These are phyloP conservation scores for Channa argus DNA, from an alignment of 2,113 vertebrate genomes.

Conservation along the genomic window DNA sequence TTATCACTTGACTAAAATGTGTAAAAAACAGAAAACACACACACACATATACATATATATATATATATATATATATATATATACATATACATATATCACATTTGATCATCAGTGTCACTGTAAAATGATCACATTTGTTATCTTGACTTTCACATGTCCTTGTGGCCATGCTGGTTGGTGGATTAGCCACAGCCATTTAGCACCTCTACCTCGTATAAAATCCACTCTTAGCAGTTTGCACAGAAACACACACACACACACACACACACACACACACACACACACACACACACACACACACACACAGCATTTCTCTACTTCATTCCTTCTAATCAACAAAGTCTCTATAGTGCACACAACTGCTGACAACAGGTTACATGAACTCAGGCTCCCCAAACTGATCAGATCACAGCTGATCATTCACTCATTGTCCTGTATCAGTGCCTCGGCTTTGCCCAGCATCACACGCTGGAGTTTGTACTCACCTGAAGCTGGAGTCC, in stretches of 20 bases:
- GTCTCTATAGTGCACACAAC: not conserved
- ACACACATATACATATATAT: no score
- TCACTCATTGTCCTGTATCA: conserved; percentile 29
- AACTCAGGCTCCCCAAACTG: not conserved
- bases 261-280: not conserved
- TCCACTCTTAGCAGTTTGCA: not conserved
- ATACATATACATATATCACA: not conserved
- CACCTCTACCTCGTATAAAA: not conserved
- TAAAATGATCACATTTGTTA: not conserved
- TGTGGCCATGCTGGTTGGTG: not conserved
- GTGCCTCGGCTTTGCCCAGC: conserved; percentile 18
- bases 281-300: no score
- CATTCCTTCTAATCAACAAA: not conserved
- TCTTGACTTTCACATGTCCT: conserved; percentile 16
- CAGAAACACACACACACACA: no score
- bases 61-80: no score
- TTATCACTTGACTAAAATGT: not conserved
- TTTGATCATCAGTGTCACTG: not conserved
- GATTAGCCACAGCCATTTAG: not conserved
- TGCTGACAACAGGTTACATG: conserved; percentile 1
- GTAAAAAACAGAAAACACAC: conserved; percentile 3
- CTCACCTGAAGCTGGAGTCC: conserved; percentile 66
- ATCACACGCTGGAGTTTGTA: conserved; percentile 29
- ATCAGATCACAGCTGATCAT: conserved; percentile 28
- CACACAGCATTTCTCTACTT: not conserved